Conservation (phyloP, 92 coral and sea anemone species). For the Virgularia gustaviana region DNA sequence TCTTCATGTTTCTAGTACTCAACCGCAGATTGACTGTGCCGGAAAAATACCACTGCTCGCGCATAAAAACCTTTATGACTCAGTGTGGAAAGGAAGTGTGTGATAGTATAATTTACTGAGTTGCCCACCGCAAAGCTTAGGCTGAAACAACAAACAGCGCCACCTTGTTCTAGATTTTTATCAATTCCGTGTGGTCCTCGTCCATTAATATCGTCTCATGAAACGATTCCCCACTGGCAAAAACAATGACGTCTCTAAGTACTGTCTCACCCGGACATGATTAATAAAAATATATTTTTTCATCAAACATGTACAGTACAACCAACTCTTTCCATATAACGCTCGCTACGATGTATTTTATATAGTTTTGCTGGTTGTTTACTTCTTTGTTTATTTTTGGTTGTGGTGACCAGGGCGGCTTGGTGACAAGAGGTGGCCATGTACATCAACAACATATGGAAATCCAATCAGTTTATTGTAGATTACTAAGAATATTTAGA, state of each 20-base stretch:
- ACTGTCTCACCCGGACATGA: background rate
- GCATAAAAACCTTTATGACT: no score
- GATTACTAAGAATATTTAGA: background rate
- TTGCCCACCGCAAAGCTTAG: constrained; percentile 3
- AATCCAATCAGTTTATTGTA: constrained; percentile 8
- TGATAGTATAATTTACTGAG: background rate
- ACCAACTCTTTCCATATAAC: background rate
- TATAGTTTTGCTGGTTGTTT: background rate
- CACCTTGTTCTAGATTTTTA: background rate
- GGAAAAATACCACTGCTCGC: no score
- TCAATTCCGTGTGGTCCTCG: constrained; percentile 35
- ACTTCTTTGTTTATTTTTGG: background rate
- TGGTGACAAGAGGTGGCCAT: constrained; percentile 34
- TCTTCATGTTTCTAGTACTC: no score
- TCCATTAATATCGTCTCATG: constrained; percentile 5
- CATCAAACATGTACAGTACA: background rate
- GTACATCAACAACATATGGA: constrained; percentile 24
- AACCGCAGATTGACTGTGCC: no score
- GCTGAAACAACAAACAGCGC: constrained; percentile 29
- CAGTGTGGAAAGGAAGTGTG: constrained; percentile 1
- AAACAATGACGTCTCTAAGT: background rate
- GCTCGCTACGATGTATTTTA: background rate
- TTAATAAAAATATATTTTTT: background rate
- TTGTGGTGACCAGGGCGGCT: background rate
- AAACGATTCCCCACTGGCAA: constrained; percentile 3